Evolutionary conservation across 1,140 invertebrate genomes (phyloP).

Genomic region (Brachionus angularis): DNA sequence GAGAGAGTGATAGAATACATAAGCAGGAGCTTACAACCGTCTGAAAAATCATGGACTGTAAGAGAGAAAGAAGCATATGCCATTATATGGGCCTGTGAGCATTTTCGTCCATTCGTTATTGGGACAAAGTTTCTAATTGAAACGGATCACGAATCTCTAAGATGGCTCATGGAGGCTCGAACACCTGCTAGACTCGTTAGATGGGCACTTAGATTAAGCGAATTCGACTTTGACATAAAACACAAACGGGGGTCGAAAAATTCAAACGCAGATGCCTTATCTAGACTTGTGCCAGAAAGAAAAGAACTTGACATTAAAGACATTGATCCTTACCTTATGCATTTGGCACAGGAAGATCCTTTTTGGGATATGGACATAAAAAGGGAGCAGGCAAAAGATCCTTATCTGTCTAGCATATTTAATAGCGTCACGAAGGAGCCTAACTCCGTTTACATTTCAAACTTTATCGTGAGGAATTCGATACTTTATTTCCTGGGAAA

Average conservation of each 20-base stretch:
- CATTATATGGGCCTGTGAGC: neutral
- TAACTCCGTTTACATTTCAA: no score
- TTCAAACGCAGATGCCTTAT: conserved; percentile 51
- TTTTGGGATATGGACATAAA: neutral
- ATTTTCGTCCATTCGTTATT: neutral
- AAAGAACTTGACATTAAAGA: neutral
- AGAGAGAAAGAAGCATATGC: conserved; percentile 10
- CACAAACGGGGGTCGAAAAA: conserved; percentile 53
- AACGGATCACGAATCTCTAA: conserved; percentile 46
- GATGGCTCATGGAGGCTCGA: neutral
- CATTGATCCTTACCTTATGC: neutral
- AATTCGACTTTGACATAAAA: conserved; percentile 57
- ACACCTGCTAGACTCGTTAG: conserved; percentile 47
- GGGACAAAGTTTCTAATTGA: neutral
- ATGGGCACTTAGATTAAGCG: conserved; percentile 60
- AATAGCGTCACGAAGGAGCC: no score
- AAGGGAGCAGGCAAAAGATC: neutral
- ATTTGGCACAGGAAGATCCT: neutral
- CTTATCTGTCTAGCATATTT: neutral
- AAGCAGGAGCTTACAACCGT: neutral
- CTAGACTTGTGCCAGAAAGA: conserved; percentile 18
- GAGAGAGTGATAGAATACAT: conserved; percentile 1
- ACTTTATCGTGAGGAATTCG: neutral
- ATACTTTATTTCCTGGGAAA: neutral
- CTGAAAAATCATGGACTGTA: neutral